phyloP scores from a whole-genome alignment of 30 jellyfish, hydroid and myxozoan species.

The Chrysaora quinquecirrha region DNA sequence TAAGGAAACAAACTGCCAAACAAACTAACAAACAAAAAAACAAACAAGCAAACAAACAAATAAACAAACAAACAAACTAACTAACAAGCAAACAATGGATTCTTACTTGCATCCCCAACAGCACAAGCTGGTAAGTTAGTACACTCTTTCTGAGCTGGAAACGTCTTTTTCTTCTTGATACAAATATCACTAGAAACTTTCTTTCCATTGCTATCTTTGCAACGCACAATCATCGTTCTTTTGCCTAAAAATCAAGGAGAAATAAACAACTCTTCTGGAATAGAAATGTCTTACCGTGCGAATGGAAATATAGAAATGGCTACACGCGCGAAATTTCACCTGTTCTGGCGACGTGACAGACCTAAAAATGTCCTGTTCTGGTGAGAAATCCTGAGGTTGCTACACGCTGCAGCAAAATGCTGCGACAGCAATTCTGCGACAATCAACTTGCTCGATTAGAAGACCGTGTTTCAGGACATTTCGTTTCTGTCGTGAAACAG shows the following conservation, averaged over 20 bases:
- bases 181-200: not conserved
- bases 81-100: too few species aligned
- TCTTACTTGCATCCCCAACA: not conserved
- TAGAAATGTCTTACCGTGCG: not conserved
- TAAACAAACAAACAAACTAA: too few species aligned
- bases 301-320: not conserved
- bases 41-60: too few species aligned
- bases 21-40: too few species aligned
- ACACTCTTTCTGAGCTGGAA: constrained; percentile 16
- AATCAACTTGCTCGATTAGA: too few species aligned
- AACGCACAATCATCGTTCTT: constrained; percentile 13
- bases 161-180: not conserved
- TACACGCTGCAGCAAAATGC: not conserved
- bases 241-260: not conserved
- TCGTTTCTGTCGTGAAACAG: too few species aligned
- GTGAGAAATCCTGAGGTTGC: too few species aligned
- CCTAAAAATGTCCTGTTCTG: not conserved
- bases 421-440: not conserved
- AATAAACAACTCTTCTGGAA: not conserved
- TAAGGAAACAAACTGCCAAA: too few species aligned
- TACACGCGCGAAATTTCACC: not conserved
- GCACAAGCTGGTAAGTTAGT: not conserved
- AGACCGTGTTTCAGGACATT: too few species aligned
- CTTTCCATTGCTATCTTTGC: constrained; percentile 14
- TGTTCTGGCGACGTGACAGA: too few species aligned